Conservation (phyloP, 1,140 invertebrate genomes). For the Ips nitidus region DNA sequence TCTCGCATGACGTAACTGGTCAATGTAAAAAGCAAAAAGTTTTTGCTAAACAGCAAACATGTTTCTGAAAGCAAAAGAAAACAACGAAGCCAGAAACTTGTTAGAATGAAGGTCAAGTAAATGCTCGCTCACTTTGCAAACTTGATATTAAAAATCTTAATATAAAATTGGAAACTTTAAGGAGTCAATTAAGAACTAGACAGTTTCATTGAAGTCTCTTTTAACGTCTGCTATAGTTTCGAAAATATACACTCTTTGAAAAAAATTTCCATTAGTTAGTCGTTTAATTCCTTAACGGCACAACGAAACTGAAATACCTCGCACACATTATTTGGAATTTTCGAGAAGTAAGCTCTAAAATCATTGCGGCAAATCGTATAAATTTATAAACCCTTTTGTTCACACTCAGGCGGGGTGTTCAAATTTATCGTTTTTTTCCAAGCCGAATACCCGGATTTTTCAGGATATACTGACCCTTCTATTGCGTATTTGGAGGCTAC, state of each 20-base stretch:
- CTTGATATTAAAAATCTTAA: neutral
- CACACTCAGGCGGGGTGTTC: conserved; percentile 10
- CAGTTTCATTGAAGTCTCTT: neutral
- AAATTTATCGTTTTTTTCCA: conserved; percentile 23
- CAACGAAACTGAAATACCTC: conserved; percentile 10
- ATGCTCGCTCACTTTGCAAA: neutral
- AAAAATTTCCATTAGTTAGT: neutral
- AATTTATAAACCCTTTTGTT: conserved; percentile 27
- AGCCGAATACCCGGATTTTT: conserved; percentile 16
- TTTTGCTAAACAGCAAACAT: too few species aligned
- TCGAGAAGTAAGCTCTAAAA: conserved; percentile 11
- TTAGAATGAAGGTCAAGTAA: neutral
- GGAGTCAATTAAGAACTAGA: neutral
- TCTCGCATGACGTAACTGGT: too few species aligned
- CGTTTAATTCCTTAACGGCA: neutral
- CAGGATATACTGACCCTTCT: conserved; percentile 13
- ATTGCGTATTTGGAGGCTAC: neutral
- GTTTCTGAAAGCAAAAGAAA: too few species aligned
- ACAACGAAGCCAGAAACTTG: neutral
- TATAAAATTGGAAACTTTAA: neutral
- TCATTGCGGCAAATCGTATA: conserved; percentile 21
- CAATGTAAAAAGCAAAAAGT: too few species aligned
- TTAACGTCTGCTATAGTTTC: neutral
- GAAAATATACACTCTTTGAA: neutral
- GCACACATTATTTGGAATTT: conserved; percentile 17